Evolutionary conservation across 2,113 vertebrate genomes (phyloP), one percentile per base, ranked within the genome.

Genomic region (Vimba vimba): DNA sequence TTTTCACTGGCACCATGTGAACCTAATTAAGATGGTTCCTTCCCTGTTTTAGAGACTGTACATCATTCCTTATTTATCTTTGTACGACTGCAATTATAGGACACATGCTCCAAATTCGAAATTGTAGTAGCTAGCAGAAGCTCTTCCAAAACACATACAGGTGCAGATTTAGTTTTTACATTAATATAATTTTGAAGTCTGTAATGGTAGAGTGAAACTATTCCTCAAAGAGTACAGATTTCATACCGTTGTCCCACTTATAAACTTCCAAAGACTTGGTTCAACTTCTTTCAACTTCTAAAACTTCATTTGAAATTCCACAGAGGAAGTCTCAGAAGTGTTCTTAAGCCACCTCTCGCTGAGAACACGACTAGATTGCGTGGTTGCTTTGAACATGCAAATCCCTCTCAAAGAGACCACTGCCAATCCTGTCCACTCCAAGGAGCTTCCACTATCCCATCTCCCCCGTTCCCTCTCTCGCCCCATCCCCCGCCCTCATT

Each of bases 331-430:
- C 74, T 83, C 78, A 83, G 87, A 87, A 82, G 39, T 83, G 30
- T 21, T 50, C 52, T 52, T 71, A 66, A 69, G 50, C 60, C 86
- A 86, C 69, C 55, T 79, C 60, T 45, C 45, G 11, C 52, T 27
- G 64, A 83, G 55, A 60, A 81, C 33, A 68, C n/a, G 45, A 66
- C 82, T 68, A 55, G 59, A 86, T 27, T 66, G 75, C 11, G 25
- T 4, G 81, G 57, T 83, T 79, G 79, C 79, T 87, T 82, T 76
- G 68, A 85, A 82, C 74, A 77, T 59, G 19, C 36, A 80, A 86
- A 85, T 60, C 71, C 80, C 45, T 71, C 64, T 83, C 66, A 83
- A 57, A 73, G 13, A 59, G 33, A 57, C 64, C 81, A 83, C 30
- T 55, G 81, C 64, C 81, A 83, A 59, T 36, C 62, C 45, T 66